Evolutionary conservation across 2,113 vertebrate genomes (phyloP).

Genomic region (Rousettus leschenaultii): DNA sequence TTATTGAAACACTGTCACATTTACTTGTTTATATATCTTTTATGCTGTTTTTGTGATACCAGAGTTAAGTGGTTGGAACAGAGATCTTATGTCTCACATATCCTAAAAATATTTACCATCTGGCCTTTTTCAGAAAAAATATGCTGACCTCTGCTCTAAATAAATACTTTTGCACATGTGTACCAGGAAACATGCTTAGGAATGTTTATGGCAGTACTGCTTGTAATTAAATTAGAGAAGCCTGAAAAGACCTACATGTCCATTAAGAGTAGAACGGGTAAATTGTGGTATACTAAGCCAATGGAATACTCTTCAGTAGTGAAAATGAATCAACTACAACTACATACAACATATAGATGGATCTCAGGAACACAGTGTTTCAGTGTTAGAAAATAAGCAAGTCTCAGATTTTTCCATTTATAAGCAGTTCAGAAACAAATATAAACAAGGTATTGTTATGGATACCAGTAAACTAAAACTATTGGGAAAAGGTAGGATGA

Average conservation of each 20-base stretch:
- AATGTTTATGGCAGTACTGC: background rate
- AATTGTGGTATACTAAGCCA: background rate
- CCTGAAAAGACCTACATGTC: background rate
- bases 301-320: background rate
- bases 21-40: background rate
- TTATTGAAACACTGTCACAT: background rate
- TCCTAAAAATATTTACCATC: background rate
- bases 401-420: background rate
- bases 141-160: background rate
- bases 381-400: background rate
- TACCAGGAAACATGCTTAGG: background rate
- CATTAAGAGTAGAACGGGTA: background rate
- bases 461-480: background rate
- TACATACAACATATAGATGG: background rate
- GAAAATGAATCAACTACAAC: background rate
- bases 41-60: background rate
- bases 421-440: conserved; percentile 8
- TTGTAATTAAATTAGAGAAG: background rate
- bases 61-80: background rate
- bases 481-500: background rate
- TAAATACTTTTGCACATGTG: background rate
- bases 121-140: background rate
- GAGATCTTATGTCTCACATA: background rate
- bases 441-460: background rate
- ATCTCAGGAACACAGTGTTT: background rate